Percentiles rank a stretch among this genome's conserved stretches.
These are phyloP conservation scores for Eupleurogrammus muticus DNA, from an alignment of 2,797 vertebrate genomes.

Conservation along the genomic window DNA sequence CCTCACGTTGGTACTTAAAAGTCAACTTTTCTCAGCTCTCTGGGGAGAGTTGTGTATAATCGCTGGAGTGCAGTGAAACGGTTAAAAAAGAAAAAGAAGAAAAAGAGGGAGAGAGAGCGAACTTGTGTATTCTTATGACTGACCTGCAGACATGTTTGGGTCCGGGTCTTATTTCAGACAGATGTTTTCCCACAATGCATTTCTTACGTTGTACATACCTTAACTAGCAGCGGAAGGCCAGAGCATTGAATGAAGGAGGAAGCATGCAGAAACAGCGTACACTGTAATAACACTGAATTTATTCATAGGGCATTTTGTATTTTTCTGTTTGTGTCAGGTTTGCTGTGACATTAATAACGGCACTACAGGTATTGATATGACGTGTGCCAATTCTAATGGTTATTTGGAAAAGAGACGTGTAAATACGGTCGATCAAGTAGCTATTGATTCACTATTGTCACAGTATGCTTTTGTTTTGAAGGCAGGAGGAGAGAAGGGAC, in stretches of 20 bases:
- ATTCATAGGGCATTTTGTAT: constrained; percentile 83
- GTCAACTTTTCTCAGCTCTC: constrained; percentile 50
- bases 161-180: constrained; percentile 62
- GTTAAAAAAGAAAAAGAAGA: neutral
- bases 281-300: constrained; percentile 86
- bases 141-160: constrained; percentile 50
- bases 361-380: constrained; percentile 82
- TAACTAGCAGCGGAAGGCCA: constrained; percentile 77
- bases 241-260: constrained; percentile 83
- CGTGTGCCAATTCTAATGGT: constrained; percentile 76
- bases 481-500: constrained; percentile 82
- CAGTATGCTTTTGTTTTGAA: constrained; percentile 79
- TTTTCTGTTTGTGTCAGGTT: constrained; percentile 81
- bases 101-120: constrained; percentile 21
- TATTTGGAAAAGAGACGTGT: constrained; percentile 76
- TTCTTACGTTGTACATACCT: constrained; percentile 73
- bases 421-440: constrained; percentile 79
- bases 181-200: constrained; percentile 67
- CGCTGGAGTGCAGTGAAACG: constrained; percentile 54
- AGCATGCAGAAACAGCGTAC: constrained; percentile 80
- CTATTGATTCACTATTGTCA: constrained; percentile 78
- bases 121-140: constrained; percentile 51
- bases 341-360: constrained; percentile 80
- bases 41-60: constrained; percentile 49
- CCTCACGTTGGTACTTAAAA: constrained; percentile 59